A percentile compares a stretch with the other conserved stretches of the same genome.
These are phyloP conservation scores for Euglossa dilemma DNA, from an alignment of 1,140 invertebrate genomes.

Conservation along the genomic window DNA sequence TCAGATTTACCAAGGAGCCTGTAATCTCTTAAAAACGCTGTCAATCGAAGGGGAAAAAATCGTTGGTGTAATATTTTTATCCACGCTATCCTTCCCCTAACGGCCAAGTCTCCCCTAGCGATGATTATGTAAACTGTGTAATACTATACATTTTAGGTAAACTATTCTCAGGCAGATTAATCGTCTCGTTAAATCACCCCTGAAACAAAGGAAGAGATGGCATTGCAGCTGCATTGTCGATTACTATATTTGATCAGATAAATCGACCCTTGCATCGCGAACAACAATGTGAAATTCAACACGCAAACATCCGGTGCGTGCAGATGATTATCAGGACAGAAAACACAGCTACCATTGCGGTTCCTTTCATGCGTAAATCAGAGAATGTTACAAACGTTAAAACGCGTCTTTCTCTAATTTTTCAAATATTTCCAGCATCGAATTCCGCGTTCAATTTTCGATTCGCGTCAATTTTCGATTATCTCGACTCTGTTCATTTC, in stretches of 20 bases:
- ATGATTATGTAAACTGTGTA: not conserved
- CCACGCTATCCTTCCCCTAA: not conserved
- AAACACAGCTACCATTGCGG: not conserved
- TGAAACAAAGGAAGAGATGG: slow-evolving; percentile 8
- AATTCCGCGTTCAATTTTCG: no score
- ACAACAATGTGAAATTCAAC: slow-evolving; percentile 35
- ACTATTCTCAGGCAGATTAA: not conserved
- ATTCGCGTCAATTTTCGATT: no score
- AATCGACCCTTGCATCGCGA: slow-evolving; percentile 18
- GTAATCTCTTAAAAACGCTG: not conserved
- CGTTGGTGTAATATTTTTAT: no score
- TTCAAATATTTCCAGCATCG: no score
- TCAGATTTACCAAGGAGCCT: no score
- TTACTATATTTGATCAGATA: slow-evolving; percentile 27
- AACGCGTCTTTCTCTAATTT: not conserved
- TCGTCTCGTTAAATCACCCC: not conserved
- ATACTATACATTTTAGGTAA: not conserved
- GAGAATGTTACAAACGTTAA: not conserved
- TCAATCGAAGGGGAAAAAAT: not conserved
- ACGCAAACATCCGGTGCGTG: slow-evolving; percentile 21
- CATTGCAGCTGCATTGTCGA: slow-evolving; percentile 30
- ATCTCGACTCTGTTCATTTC: no score
- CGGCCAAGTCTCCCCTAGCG: not conserved
- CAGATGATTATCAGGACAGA: slow-evolving; percentile 5
- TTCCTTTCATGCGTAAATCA: not conserved